Conservation (phyloP, 2,797 vertebrate species). For the Borostomias antarcticus region DNA sequence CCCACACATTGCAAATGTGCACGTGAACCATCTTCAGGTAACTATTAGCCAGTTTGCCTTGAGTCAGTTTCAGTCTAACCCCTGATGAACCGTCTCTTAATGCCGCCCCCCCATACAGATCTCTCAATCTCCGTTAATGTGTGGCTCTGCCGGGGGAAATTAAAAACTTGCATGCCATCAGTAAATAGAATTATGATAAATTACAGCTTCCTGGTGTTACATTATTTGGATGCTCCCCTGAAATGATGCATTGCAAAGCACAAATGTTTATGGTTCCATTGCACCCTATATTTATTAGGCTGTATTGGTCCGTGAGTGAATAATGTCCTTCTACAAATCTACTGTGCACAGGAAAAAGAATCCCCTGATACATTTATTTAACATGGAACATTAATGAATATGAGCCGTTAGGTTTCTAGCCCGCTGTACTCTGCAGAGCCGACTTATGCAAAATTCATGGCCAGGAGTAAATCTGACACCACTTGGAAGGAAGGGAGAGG, state of each 20-base stretch:
- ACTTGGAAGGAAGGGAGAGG: slow-evolving; percentile 4
- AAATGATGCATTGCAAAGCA: neutral
- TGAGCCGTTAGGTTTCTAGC: neutral
- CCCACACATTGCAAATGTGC: neutral
- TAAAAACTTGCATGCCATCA: neutral
- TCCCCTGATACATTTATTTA: slow-evolving; percentile 62
- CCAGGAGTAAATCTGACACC: slow-evolving; percentile 16
- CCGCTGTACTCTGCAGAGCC: neutral
- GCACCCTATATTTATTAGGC: slow-evolving; percentile 8
- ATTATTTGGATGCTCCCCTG: neutral
- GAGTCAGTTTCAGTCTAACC: neutral
- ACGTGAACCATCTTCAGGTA: neutral
- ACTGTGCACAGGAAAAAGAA: slow-evolving; percentile 26
- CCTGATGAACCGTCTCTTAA: no score
- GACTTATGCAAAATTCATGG: slow-evolving; percentile 55
- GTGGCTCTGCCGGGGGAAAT: neutral
- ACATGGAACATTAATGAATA: slow-evolving; percentile 59
- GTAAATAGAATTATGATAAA: neutral
- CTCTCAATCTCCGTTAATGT: neutral
- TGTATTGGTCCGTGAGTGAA: slow-evolving; percentile 30
- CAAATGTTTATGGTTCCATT: neutral
- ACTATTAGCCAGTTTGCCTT: neutral
- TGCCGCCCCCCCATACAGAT: neutral
- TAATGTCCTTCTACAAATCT: slow-evolving; percentile 30
- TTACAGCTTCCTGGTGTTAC: neutral